Evolutionary conservation across 2,888 invertebrate genomes (phyloP), one percentile per base, ranked within the genome.

Genomic region (Tenodera sinensis): DNA sequence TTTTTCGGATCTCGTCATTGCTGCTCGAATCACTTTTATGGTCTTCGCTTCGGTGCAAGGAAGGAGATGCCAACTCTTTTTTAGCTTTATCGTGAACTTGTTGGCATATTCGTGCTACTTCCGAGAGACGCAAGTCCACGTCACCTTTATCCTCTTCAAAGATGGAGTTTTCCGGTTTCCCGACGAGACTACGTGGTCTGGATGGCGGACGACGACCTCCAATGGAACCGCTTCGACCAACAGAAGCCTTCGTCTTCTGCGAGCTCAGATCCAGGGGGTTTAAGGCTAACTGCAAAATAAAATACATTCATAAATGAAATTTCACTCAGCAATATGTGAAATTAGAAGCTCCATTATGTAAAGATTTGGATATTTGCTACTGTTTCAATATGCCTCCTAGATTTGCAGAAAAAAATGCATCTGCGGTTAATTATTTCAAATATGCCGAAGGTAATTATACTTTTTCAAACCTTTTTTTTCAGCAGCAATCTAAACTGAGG

Each of bases 141-240:
- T 83, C 81, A 54, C 87, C 28, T 42, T 86, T 82, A 12, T 84
- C 84, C 15, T 89, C 89, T 47, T 83, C 88, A n/a, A 87, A 83
- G 81, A 83, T 89, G 84, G 84, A 83, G 30, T 83, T 83, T 54
- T 81, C 89, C 7, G 89, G 88, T 85, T 85, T 89, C 14, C 89
- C 89, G 42, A 87, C 89, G 54, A 91, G 89, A 85, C 91, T 91
- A 28, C 93, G 92, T 90, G 93, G 93, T 89, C 94, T 92, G 28
- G 94, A 93, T 81, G 95, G 94, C 82, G 95, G 95, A 90, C 95
- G 93, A 90, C 94, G 93, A 88, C 93, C 92, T 89, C 93, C 93
- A 91, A 93, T 92, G 83, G 93, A 93, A 85, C 93, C 93, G 91
- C 94, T 94, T 90, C 95, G 92, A 87, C 94, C 94, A 88, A 95